Conservation (phyloP, 2,113 vertebrate genomes). For the Rhipidura dahli region DNA sequence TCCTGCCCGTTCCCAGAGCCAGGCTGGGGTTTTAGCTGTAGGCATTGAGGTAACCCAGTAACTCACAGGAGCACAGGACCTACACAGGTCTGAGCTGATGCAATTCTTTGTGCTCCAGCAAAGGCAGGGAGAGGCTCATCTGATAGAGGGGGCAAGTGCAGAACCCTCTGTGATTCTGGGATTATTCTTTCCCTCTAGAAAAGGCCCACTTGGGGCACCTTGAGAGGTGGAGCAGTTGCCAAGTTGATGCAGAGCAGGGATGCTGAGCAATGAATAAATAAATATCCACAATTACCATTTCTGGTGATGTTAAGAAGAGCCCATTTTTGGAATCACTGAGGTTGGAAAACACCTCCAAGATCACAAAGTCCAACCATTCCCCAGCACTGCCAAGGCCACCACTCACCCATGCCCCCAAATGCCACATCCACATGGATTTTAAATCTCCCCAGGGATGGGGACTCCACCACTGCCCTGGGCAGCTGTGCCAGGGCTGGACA, state of each 20-base stretch:
- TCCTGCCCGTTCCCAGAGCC: not conserved
- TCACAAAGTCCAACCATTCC: rapidly evolving
- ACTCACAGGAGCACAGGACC: not conserved
- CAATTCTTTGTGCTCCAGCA: not conserved
- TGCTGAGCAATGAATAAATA: not conserved
- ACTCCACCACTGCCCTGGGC: not conserved
- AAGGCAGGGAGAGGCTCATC: not conserved
- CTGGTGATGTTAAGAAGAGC: not conserved
- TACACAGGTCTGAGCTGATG: not conserved
- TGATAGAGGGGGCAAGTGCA: not conserved
- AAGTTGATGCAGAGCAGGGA: not conserved
- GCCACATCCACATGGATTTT: not conserved
- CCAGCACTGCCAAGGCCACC: not conserved
- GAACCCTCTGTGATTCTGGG: not conserved
- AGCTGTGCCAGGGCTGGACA: not conserved
- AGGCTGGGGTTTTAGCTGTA: not conserved
- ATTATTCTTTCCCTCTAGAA: not conserved
- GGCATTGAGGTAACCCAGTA: not conserved
- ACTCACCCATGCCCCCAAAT: not conserved
- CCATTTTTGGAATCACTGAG: not conserved
- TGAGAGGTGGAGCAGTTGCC: not conserved
- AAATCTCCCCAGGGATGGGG: no score
- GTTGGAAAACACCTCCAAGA: not conserved
- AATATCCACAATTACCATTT: not conserved
- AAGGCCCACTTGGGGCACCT: not conserved